Base-by-base conservation (phyloP, 2,888 invertebrate species). In the Tipula lateralis region DNA sequence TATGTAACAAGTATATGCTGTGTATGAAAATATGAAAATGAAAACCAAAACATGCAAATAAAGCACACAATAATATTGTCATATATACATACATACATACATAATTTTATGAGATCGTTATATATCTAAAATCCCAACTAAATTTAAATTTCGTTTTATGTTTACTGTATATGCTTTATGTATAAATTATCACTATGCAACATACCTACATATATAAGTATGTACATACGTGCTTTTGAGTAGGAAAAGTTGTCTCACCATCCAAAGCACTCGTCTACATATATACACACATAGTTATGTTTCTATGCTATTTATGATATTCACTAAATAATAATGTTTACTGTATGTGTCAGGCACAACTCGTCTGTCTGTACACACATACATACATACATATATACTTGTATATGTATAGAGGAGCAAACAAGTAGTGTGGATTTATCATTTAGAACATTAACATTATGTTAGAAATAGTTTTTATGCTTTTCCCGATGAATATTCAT, bases 31-130 rank as follows among this genome's bases (percentile, higher is more conserved):
- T 24, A 66, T 66, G 12, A 66, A 66, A 66, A 66, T 66, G 12
- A 66, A 66, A 66, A 66, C 9, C 7, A 9, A 66, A 66, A 66
- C 66, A 24, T 66, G 66, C 66, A 66, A 66, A 66, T 66, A 66
- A 66, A 66, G 66, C 66, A 66, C 2, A 66, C 66, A 66, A 66
- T n/a, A 66, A 66, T 24, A 66, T 66, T 66, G 66, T 66, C 66
- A 66, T 66, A 24, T 66, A 66, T 66, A 50, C 50, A 19, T 19
- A 19, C 39, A 39, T 9, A 13, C 16, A 50, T 50, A 50, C 50
- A 50, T 50, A 50, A 50, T 50, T 50, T 66, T 66, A 66, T 66
- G 66, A 66, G 66, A 66, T 66, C 66, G 19, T 66, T 66, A 66
- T 66, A 66, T 66, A 24, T 66, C 66, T 66, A 24, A 66, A 66